Conservation (phyloP, 2,797 vertebrate species). For the Leucoraja ocellata region DNA sequence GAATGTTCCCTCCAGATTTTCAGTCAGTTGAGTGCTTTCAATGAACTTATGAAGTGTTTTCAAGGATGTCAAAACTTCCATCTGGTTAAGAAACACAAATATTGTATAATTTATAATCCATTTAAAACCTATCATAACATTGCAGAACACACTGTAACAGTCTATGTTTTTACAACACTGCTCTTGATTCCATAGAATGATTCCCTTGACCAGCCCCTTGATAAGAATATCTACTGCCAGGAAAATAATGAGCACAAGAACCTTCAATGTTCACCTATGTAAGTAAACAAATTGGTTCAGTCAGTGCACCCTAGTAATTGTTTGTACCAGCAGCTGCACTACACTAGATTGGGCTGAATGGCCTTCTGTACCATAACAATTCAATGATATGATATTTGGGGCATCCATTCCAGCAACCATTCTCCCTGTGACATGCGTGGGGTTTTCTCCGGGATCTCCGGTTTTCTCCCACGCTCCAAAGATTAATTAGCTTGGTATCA, state of each 20-base stretch:
- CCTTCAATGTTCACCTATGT: background rate
- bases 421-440: no score
- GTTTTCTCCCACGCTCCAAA: no score
- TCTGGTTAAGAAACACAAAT: constrained; percentile 51
- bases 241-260: background rate
- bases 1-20: constrained; percentile 72
- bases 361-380: no score
- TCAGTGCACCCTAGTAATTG: background rate
- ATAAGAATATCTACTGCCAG: background rate
- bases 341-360: no score
- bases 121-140: background rate
- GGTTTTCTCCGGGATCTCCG: no score
- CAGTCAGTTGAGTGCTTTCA: constrained; percentile 75
- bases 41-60: constrained; percentile 74
- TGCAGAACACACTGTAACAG: background rate
- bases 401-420: background rate
- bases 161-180: background rate
- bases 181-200: background rate
- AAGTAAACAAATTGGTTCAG: background rate
- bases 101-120: background rate
- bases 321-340: no score
- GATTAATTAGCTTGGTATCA: no score
- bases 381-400: no score
- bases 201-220: background rate
- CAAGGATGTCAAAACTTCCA: constrained; percentile 75